phyloP scores from a whole-genome alignment of 2,888 invertebrate species.

The Luperina testacea region DNA sequence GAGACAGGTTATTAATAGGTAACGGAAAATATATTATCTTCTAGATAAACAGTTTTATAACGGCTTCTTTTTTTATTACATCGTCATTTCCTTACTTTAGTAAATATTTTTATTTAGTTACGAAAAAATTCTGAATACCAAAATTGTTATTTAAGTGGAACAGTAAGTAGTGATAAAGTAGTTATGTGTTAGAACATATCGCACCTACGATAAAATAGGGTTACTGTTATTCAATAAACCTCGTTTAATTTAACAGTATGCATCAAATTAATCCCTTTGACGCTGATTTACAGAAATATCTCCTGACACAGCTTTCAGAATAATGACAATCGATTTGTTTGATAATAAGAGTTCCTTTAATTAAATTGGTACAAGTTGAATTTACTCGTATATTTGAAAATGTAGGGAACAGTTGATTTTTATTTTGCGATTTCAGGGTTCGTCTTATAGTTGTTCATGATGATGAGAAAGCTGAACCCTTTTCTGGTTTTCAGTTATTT shows the following conservation, averaged over 20 bases:
- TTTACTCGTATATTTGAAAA: background rate
- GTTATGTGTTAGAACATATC: background rate
- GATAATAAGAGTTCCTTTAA: conserved; percentile 8
- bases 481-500: background rate
- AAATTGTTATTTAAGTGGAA: conserved; percentile 1
- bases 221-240: background rate
- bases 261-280: background rate
- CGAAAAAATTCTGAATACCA: background rate
- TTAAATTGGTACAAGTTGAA: background rate
- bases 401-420: background rate
- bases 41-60: background rate
- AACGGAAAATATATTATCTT: background rate
- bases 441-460: background rate
- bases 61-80: background rate
- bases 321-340: background rate
- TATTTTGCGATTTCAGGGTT: background rate
- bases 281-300: no score
- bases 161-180: no score
- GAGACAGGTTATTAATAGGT: background rate
- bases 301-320: background rate
- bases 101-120: background rate
- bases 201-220: no score
- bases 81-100: background rate
- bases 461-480: background rate
- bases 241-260: background rate